Conservation (phyloP, 37 sponge, comb jelly and placozoan species). For the Chondrosia reniformis region DNA sequence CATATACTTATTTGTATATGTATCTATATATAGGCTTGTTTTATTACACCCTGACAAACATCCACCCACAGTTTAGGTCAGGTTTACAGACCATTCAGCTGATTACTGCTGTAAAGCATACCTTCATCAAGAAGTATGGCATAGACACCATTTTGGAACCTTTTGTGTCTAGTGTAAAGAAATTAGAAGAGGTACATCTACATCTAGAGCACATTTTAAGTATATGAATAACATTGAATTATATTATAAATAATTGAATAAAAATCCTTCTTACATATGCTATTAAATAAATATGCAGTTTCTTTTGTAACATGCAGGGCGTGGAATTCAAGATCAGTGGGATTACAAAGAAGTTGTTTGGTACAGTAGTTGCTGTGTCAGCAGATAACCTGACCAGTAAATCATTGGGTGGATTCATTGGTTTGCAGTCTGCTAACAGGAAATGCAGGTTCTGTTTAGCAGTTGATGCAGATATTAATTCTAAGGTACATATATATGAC, state of each 20-base stretch:
- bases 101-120: slow-evolving; percentile 7
- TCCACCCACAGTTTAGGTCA: slow-evolving; percentile 32
- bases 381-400: slow-evolving; percentile 43
- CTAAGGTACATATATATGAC: slow-evolving; percentile 38
- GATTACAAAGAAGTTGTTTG: slow-evolving; percentile 2
- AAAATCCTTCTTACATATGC: too few relatives aligned
- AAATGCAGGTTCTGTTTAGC: slow-evolving; percentile 48
- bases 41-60: slow-evolving; percentile 43
- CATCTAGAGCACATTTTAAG: too few relatives aligned
- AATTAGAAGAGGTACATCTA: too few relatives aligned
- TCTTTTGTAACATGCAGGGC: slow-evolving; percentile 13
- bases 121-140: slow-evolving; percentile 30
- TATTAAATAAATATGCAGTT: too few relatives aligned
- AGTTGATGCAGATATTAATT: slow-evolving; percentile 15
- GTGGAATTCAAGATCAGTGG: slow-evolving; percentile 21
- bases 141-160: slow-evolving; percentile 24
- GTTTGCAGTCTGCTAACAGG: slow-evolving; percentile 23
- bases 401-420: slow-evolving; percentile 36
- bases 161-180: slow-evolving; percentile 21
- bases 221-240: too few relatives aligned
- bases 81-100: slow-evolving; percentile 23
- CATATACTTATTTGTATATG: too few relatives aligned
- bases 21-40: slow-evolving; percentile 27
- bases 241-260: too few relatives aligned
- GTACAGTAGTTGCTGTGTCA: slow-evolving; percentile 28